Conservation (phyloP, 2,888 invertebrate species). For the Acleris holmiana region DNA sequence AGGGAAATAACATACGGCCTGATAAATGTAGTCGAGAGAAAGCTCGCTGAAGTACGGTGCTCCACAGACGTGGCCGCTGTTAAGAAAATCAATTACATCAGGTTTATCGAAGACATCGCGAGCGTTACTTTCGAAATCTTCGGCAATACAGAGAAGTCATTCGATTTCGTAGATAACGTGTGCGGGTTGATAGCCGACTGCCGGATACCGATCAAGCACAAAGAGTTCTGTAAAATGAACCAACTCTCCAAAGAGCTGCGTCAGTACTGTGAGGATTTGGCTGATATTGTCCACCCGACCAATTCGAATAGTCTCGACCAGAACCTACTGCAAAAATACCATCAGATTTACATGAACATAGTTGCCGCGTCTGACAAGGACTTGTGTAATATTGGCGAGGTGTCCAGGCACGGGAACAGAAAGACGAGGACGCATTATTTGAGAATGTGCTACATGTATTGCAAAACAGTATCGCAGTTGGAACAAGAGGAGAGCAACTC, state of each 20-base stretch:
- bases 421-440: conserved; percentile 77
- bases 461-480: conserved; percentile 83
- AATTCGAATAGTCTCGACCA: conserved; percentile 56
- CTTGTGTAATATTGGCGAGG: conserved; percentile 70
- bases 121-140: conserved; percentile 80
- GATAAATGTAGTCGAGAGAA: conserved; percentile 78
- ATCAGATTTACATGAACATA: conserved; percentile 79
- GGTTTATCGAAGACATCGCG: conserved; percentile 78
- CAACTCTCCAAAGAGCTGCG: conserved; percentile 75
- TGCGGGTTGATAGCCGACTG: conserved; percentile 75
- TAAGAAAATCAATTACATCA: conserved; percentile 77
- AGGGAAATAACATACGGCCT: conserved; percentile 80
- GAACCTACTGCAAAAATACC: conserved; percentile 71
- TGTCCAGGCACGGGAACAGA: conserved; percentile 64
- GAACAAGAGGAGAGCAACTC: conserved; percentile 65
- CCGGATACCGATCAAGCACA: conserved; percentile 76
- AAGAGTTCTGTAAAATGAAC: conserved; percentile 78
- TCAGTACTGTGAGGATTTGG: conserved; percentile 78
- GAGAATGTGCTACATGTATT: conserved; percentile 83
- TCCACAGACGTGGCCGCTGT: conserved; percentile 72
- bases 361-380: conserved; percentile 79
- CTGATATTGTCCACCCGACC: conserved; percentile 59
- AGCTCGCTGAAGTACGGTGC: conserved; percentile 75
- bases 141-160: conserved; percentile 75
- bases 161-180: conserved; percentile 72